Evolutionary conservation across 2,113 vertebrate species (phyloP), one percentile per base, ranked within the genome.

Genomic region (Ictalurus punctatus): DNA sequence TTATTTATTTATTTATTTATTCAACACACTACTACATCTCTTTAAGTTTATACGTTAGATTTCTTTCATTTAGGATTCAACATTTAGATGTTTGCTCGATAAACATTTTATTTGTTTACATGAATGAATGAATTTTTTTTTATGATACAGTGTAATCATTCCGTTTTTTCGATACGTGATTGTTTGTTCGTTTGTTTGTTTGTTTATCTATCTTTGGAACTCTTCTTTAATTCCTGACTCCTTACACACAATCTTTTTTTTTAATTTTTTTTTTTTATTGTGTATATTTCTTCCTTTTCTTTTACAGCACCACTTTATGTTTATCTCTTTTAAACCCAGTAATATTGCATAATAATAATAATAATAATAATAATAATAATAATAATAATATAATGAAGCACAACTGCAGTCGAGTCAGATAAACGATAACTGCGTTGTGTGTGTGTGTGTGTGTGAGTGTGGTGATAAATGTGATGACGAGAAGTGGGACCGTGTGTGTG

Each of bases 341-440:
- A 73, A 73, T 37, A 37, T 7, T 73, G 58, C 58, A 61, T 4
- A 5, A 61, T 61, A 19, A 74, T 23, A 74, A 74, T 74, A 74
- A 74, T 40, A 74, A 74, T 74, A 74, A 40, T 40, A 40, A 76
- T 44, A 71, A 71, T 34, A 71, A 71, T 37, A 71, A 71, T 71
- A 71, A 34, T 71, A 71, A 34, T 34, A 71, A 71, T n/a, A 67
- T 67, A 67, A 2, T n/a, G 12, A 40, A 48, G 0, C 9, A 17
- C 3, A 5, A 78, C 4, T 27, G 4, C 10, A 52, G 23, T 30
- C 6, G 14, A n/a, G 14, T 56, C 25, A n/a, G 40, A 74, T n/a
- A 54, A 52, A 3, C 30, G 48, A 78, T 52, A 25, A 48, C 44
- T 25, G 1, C 0, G 17, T 7, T 21, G 0, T 74, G 37, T 78